Conservation (phyloP, 2,888 invertebrate species). For the Nasonovia ribisnigri region DNA sequence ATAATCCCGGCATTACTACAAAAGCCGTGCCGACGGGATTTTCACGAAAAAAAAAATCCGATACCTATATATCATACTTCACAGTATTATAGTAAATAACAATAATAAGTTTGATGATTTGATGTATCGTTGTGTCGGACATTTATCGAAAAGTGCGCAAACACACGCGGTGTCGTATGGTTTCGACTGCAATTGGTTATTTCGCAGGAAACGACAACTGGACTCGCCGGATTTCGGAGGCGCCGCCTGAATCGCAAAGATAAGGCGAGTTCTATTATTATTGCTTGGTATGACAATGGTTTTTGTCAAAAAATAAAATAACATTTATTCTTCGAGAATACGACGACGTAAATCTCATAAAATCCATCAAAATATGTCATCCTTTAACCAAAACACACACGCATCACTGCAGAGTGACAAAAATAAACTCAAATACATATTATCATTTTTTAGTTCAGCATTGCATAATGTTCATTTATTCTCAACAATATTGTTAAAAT, state of each 20-base stretch:
- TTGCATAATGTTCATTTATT: background rate
- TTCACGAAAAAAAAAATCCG: slow-evolving; percentile 1
- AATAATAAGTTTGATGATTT: background rate
- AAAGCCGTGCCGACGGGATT: slow-evolving; percentile 32
- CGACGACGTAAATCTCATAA: no score
- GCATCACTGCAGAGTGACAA: background rate
- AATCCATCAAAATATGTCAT: slow-evolving; percentile 17
- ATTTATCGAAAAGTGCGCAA: background rate
- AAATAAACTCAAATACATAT: background rate
- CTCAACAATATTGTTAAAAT: background rate
- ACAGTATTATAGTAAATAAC: background rate
- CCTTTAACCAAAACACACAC: background rate
- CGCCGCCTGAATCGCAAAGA: slow-evolving; percentile 36
- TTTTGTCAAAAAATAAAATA: slow-evolving; percentile 37
- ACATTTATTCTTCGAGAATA: background rate
- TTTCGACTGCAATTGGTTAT: background rate
- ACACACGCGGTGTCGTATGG: background rate
- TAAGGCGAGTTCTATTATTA: slow-evolving; percentile 21
- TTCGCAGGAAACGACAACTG: background rate
- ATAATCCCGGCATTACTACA: slow-evolving; percentile 53
- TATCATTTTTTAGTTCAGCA: background rate
- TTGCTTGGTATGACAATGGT: background rate
- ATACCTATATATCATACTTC: background rate
- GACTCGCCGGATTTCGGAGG: background rate
- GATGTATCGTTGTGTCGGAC: background rate